Conservation (phyloP, 2,888 invertebrate species). For the Harmothoe impar region DNA sequence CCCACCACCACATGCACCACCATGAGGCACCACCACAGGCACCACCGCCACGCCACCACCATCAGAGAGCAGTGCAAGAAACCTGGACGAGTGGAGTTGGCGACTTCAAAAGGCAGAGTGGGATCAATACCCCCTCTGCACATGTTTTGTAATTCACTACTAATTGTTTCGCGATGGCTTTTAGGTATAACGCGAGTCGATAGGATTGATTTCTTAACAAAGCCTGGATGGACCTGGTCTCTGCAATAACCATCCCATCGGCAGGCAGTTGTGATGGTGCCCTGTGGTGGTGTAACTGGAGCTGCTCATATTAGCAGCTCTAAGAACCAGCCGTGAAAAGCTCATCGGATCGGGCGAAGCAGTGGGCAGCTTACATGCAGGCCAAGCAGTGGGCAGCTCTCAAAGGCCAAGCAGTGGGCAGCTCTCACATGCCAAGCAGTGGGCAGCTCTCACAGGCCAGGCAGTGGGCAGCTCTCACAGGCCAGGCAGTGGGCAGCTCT, state of each 20-base stretch:
- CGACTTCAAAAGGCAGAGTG: slow-evolving; percentile 33
- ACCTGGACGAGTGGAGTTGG: not conserved
- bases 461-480: not conserved
- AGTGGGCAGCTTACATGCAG: too few species aligned
- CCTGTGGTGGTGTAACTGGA: not conserved
- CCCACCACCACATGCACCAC: not conserved
- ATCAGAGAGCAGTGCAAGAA: not conserved
- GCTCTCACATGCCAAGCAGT: too few species aligned
- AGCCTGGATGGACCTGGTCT: not conserved
- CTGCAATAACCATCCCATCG: not conserved
- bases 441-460: not conserved
- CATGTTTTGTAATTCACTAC: slow-evolving; percentile 42
- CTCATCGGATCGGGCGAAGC: not conserved
- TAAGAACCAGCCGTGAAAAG: too few species aligned
- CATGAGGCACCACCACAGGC: slow-evolving; percentile 1
- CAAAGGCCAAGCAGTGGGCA: not conserved
- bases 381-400: too few species aligned
- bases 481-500: not conserved
- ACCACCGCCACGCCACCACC: not conserved
- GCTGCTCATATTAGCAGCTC: not conserved
- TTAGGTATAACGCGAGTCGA: slow-evolving; percentile 52
- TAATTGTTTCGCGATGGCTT: slow-evolving; percentile 49
- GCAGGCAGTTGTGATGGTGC: not conserved
- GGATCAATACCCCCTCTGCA: slow-evolving; percentile 25
- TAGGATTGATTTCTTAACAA: slow-evolving; percentile 46